Base-by-base conservation (phyloP, 2,113 vertebrate species). In the Seriola rivoliana region DNA sequence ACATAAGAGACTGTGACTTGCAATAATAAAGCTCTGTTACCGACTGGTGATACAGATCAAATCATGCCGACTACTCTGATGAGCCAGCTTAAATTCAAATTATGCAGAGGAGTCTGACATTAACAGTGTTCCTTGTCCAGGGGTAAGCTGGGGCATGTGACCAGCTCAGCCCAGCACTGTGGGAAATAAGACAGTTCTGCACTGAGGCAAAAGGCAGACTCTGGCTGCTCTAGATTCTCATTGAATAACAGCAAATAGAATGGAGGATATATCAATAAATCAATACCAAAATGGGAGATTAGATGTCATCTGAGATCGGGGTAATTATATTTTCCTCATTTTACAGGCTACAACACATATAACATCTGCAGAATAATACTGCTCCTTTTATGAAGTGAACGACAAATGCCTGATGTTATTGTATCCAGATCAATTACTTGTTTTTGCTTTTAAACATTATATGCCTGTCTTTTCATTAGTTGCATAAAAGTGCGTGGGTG, bases 121-220 rank as follows among this genome's bases (percentile, higher is more conserved):
- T 69, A 72, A 23, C 69, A 62, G 52, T 40, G 23, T 62, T 66
- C 38, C 58, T 81, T 62, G 79, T 80, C 69, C 69, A 66, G 80
- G 71, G 69, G 73, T 93, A 93, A 94, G 91, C 91, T 73, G 74
- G 44, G 57, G 78, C 92, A 89, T 94, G 92, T 94, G 94, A 94
- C 84, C 58, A n/a, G 75, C 85, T 90, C 73, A 80, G 57, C 50
- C 62, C n/a, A 57, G 72, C 66, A 66, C 82, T 75, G 67, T 75
- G 78, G 42, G 82, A 90, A 89, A 76, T 57, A 65, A 81, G 64
- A 40, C 54, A 32, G 59, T 19, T 64, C 52, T 69, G 44, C 64
- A 82, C 62, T 5, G 19, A 50, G 29, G 55, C 58, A 71, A 72
- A 71, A 46, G 12, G 65, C 55, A 32, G 42, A 52, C 64, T 57